Percentiles rank a stretch among this genome's conserved stretches.
phyloP scores from a whole-genome alignment of 2,113 vertebrate species.

The Bombycilla garrulus region DNA sequence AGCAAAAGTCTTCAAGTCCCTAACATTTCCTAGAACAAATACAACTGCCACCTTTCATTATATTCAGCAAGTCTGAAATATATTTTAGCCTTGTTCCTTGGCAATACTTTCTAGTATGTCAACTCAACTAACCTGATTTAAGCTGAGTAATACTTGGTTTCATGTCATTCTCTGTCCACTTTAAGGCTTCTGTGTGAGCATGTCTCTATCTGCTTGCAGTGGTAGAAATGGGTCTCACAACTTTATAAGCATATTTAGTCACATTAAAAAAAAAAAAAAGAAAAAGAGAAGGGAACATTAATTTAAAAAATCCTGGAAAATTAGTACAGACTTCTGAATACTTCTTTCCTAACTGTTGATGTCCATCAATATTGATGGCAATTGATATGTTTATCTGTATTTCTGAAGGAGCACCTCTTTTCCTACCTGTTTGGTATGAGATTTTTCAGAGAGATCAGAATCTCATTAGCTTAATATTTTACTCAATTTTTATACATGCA shows the following conservation, averaged over 20 bases:
- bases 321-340: background rate
- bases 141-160: background rate
- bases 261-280: background rate
- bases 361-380: background rate
- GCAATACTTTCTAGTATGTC: background rate
- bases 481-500: rapidly evolving
- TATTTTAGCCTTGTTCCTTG: background rate
- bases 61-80: background rate
- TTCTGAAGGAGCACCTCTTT: background rate
- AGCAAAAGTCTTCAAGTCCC: background rate
- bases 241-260: background rate
- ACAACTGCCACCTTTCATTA: background rate
- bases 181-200: background rate
- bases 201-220: background rate
- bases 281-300: background rate
- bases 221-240: background rate
- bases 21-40: background rate
- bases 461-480: background rate
- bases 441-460: background rate
- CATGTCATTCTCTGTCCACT: background rate
- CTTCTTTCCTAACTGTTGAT: background rate
- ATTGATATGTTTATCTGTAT: background rate
- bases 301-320: background rate
- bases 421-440: background rate
- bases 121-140: background rate